Evolutionary conservation across 2,888 invertebrate genomes (phyloP).

Genomic region (Plutella xylostella): DNA sequence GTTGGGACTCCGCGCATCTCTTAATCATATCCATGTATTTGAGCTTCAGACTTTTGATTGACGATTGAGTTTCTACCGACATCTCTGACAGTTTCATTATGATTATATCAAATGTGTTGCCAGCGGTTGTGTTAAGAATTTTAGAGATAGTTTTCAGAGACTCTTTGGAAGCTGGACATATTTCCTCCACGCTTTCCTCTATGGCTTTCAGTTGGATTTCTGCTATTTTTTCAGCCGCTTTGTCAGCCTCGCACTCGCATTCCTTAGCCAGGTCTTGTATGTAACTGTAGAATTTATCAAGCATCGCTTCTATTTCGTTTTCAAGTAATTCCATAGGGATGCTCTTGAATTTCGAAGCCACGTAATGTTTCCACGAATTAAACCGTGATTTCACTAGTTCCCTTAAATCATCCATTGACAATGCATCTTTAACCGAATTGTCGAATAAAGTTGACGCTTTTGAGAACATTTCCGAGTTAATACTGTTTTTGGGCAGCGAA

Average conservation of each 20-base stretch:
- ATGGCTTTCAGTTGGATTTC: constrained; percentile 28
- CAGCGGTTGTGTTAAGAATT: constrained; percentile 36
- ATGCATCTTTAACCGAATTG: constrained; percentile 47
- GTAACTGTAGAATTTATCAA: constrained; percentile 49
- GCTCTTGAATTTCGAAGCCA: constrained; percentile 41
- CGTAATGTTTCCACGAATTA: constrained; percentile 48
- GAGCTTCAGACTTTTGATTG: constrained; percentile 46
- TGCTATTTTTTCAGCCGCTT: constrained; percentile 43
- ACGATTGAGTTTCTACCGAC: constrained; percentile 39
- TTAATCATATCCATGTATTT: constrained; percentile 49
- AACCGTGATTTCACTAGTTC: constrained; percentile 42
- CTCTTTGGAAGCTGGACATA: constrained; percentile 35
- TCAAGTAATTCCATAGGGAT: constrained; percentile 46
- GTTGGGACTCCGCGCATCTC: constrained; percentile 45
- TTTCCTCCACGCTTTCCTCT: constrained; percentile 32
- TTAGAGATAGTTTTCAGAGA: constrained; percentile 42
- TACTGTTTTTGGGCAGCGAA: constrained; percentile 32
- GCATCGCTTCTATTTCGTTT: constrained; percentile 45
- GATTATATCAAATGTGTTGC: constrained; percentile 45
- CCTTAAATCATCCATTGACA: constrained; percentile 47
- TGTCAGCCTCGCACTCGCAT: constrained; percentile 32
- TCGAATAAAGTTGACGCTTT: constrained; percentile 47
- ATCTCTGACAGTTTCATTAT: constrained; percentile 48
- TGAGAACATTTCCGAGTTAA: constrained; percentile 39
- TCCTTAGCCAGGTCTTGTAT: constrained; percentile 48